These are phyloP conservation scores for Micrastur ruficollis DNA, from an alignment of 2,797 vertebrate species.

Conservation along the genomic window DNA sequence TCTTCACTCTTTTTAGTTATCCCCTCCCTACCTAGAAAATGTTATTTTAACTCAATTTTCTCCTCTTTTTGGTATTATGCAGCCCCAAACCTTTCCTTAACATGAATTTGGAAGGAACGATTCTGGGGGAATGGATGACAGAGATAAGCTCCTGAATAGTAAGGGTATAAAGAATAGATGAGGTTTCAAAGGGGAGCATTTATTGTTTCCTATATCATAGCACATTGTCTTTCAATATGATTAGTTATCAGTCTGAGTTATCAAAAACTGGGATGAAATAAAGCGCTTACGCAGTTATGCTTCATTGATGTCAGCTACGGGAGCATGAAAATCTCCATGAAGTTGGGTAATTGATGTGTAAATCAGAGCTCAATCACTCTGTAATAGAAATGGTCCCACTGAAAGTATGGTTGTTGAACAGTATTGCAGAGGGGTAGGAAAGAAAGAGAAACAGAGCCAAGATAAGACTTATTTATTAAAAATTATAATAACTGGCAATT, in stretches of 20 bases:
- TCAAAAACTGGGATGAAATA: constrained; percentile 75
- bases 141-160: constrained; percentile 58
- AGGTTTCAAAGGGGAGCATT: constrained; percentile 70
- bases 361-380: constrained; percentile 80
- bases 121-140: constrained; percentile 47
- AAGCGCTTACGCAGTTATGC: constrained; percentile 72
- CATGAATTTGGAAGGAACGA: not conserved
- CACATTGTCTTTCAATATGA: constrained; percentile 72
- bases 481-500: constrained; percentile 70
- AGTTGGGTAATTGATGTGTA: constrained; percentile 81
- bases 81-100: not conserved
- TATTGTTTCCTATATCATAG: constrained; percentile 72
- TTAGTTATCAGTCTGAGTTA: constrained; percentile 76
- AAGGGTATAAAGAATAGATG: constrained; percentile 58
- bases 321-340: constrained; percentile 78
- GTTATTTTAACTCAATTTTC: not conserved
- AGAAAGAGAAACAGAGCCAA: constrained; percentile 31
- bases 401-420: constrained; percentile 74
- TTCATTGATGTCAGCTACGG: constrained; percentile 77
- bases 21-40: not conserved
- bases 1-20: not conserved
- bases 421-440: constrained; percentile 54
- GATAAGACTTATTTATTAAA: constrained; percentile 74
- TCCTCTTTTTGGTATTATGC: not conserved
- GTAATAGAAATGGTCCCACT: constrained; percentile 79